Percentiles rank a stretch among this genome's conserved stretches.
Evolutionary conservation across 2,797 vertebrate species (phyloP).

Genomic region (Eidolon dupreanum): DNA sequence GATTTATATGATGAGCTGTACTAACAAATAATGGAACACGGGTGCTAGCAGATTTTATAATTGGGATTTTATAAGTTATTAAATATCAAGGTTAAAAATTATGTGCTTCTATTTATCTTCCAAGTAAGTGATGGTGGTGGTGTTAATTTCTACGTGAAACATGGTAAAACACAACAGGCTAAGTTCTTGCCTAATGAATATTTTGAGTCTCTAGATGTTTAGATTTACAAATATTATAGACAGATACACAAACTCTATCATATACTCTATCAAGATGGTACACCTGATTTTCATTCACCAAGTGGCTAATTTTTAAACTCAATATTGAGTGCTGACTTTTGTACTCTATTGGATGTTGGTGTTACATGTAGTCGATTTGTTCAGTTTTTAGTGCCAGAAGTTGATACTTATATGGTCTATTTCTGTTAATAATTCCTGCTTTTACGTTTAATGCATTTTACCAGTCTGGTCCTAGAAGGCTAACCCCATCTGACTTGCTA

Average conservation of each 20-base stretch:
- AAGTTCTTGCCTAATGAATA: neutral
- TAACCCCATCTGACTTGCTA: neutral
- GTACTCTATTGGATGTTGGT: neutral
- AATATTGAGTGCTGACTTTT: neutral
- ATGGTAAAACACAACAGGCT: neutral
- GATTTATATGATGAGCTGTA: neutral
- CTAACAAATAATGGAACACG: neutral
- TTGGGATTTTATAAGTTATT: neutral
- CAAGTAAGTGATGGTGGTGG: neutral
- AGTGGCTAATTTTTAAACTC: neutral
- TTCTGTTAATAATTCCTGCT: neutral
- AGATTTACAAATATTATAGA: neutral
- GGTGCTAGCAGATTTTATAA: neutral
- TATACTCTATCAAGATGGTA: neutral
- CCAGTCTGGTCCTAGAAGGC: neutral
- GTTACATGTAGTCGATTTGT: neutral
- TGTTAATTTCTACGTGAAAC: neutral
- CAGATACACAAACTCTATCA: neutral
- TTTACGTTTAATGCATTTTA: neutral
- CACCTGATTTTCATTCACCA: neutral
- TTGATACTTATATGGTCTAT: neutral
- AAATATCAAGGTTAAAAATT: neutral
- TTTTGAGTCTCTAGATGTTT: neutral
- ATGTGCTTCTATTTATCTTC: neutral
- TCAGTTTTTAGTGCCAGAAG: neutral